Evolutionary conservation across 2,113 vertebrate species (phyloP).

Genomic region (Myotis lucifugus): DNA sequence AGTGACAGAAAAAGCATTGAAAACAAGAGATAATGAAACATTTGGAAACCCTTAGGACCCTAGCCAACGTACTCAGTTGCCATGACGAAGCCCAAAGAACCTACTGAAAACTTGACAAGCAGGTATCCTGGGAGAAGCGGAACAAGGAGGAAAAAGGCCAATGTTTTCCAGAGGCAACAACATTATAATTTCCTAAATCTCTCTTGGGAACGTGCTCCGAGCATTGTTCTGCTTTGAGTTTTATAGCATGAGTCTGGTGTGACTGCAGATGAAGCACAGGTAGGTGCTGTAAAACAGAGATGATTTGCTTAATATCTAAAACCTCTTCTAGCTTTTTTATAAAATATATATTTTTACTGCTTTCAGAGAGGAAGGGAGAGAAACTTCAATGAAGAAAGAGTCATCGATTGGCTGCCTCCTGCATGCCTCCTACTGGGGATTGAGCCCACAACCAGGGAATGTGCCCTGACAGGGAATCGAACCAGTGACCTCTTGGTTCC

Average conservation of each 20-base stretch:
- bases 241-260: neutral
- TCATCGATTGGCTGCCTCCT: no score
- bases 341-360: no score
- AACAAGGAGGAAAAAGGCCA: neutral
- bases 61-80: neutral
- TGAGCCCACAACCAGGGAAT: no score
- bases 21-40: constrained; percentile 12
- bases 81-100: constrained; percentile 28
- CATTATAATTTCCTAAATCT: neutral
- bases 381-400: no score
- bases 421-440: no score
- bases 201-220: neutral
- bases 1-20: neutral
- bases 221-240: neutral
- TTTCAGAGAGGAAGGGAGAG: no score
- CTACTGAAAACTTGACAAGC: neutral
- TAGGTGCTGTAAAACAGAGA: neutral
- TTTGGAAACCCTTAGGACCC: neutral
- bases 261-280: neutral
- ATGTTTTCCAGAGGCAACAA: constrained; percentile 6
- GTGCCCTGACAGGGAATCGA: no score
- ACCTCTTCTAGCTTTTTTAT: neutral
- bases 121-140: neutral
- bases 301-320: neutral
- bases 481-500: no score